Percentiles rank a stretch among this genome's conserved stretches.
Evolutionary conservation across 2,113 vertebrate genomes (phyloP).

Genomic region (Chaetura pelagica): DNA sequence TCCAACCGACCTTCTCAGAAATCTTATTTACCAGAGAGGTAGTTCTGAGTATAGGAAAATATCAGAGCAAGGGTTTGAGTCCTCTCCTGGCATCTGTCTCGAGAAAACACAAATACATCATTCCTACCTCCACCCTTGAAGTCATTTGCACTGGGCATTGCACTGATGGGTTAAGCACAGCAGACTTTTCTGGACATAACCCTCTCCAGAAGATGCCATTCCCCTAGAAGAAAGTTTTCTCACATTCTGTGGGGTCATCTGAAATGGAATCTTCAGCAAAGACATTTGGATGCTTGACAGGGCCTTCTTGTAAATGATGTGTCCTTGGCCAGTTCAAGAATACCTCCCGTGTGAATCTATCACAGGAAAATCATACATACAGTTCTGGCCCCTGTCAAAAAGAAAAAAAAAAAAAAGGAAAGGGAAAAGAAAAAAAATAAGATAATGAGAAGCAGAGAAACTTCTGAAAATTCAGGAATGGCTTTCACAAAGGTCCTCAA

Average conservation of each 20-base stretch:
- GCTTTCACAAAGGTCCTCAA: background rate
- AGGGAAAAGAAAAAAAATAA: background rate
- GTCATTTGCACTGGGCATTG: background rate
- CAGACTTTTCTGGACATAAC: background rate
- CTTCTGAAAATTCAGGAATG: background rate
- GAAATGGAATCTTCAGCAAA: slow-evolving; percentile 16
- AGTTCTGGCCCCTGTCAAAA: background rate
- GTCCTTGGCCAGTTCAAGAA: slow-evolving; percentile 49
- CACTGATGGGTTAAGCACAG: background rate
- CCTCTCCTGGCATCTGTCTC: background rate
- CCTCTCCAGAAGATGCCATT: slow-evolving; percentile 20
- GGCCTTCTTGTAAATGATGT: slow-evolving; percentile 48
- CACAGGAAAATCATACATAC: background rate
- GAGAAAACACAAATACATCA: background rate
- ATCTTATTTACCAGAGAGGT: background rate
- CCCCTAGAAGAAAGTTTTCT: background rate
- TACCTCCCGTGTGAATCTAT: slow-evolving; percentile 37
- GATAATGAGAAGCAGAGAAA: slow-evolving; percentile 49
- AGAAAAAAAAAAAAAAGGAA: too few species aligned
- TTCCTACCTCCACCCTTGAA: background rate
- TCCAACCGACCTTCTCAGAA: background rate
- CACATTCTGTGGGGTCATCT: slow-evolving; percentile 45
- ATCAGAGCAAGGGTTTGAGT: background rate
- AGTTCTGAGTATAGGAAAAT: background rate
- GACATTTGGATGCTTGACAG: slow-evolving; percentile 57